Percentiles rank a stretch among this genome's conserved stretches.
Evolutionary conservation across 2,888 invertebrate species (phyloP).

Genomic region (Stratiomys singularior): DNA sequence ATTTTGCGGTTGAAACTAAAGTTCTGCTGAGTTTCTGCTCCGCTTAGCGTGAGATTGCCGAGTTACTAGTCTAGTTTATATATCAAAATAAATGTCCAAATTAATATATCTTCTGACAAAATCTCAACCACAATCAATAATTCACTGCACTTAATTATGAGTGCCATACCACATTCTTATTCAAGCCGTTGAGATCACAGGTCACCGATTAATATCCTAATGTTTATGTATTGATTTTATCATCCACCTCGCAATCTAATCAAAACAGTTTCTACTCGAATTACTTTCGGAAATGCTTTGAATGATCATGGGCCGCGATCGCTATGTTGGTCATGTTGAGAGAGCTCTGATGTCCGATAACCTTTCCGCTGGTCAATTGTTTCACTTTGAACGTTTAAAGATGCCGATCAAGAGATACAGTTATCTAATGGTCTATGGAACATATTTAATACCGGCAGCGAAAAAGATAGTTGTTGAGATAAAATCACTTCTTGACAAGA

Average conservation of each 20-base stretch:
- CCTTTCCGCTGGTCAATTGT: constrained; percentile 29
- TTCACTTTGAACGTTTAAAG: constrained; percentile 35
- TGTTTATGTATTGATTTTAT: constrained; percentile 36
- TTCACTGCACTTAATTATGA: not conserved
- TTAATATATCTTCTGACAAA: not conserved
- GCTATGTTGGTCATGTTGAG: not conserved
- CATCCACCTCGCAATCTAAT: constrained; percentile 10
- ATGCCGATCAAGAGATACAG: constrained; percentile 40
- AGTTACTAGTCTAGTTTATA: too few species aligned
- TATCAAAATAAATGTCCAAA: not conserved
- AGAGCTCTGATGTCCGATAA: constrained; percentile 20
- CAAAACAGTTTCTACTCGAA: constrained; percentile 19
- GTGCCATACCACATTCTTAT: not conserved
- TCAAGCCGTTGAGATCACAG: not conserved
- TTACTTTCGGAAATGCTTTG: constrained; percentile 38
- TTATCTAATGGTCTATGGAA: constrained; percentile 20
- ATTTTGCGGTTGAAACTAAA: too few species aligned
- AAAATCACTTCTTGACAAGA: constrained; percentile 22
- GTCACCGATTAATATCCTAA: constrained; percentile 34
- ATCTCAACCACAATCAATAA: not conserved
- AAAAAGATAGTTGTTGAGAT: constrained; percentile 21
- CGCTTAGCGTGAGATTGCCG: too few species aligned
- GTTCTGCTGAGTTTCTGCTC: too few species aligned
- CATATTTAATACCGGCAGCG: constrained; percentile 42
- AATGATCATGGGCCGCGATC: not conserved